These are phyloP conservation scores for Miltochrista miniata DNA, from an alignment of 2,888 invertebrate species.

Conservation along the genomic window DNA sequence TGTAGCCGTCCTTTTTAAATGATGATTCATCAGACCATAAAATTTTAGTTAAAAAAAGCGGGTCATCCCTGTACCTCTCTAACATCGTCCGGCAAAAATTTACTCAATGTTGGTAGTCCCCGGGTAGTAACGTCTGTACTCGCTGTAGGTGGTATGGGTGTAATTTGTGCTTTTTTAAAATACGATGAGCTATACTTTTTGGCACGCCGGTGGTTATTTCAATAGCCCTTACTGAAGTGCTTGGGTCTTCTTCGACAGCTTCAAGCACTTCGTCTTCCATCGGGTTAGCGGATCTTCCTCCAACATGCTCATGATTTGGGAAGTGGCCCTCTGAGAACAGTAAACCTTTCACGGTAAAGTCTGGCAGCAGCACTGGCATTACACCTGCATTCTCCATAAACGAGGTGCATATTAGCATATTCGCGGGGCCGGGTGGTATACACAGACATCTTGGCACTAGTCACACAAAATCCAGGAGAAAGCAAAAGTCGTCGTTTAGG, in stretches of 20 bases:
- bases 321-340: neutral
- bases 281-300: no score
- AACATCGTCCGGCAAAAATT: neutral
- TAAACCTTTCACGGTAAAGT: neutral
- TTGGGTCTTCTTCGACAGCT: neutral
- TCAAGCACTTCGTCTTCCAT: neutral
- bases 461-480: neutral
- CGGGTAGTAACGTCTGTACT: neutral
- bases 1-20: no score
- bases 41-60: constrained; percentile 1
- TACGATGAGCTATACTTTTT: neutral
- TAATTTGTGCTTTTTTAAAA: neutral
- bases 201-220: neutral
- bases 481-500: constrained; percentile 51
- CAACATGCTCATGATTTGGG: neutral
- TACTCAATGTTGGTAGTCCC: neutral
- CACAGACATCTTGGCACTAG: no score
- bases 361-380: neutral
- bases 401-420: constrained; percentile 2
- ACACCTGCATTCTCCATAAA: no score
- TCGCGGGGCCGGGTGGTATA: neutral
- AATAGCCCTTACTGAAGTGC: neutral
- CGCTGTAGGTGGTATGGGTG: constrained; percentile 1
- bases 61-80: neutral
- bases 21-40: constrained; percentile 1